A percentile compares a stretch with the other conserved stretches of the same genome.
Evolutionary conservation across 2,113 vertebrate genomes (phyloP).

Genomic region (Trogon surrucura): DNA sequence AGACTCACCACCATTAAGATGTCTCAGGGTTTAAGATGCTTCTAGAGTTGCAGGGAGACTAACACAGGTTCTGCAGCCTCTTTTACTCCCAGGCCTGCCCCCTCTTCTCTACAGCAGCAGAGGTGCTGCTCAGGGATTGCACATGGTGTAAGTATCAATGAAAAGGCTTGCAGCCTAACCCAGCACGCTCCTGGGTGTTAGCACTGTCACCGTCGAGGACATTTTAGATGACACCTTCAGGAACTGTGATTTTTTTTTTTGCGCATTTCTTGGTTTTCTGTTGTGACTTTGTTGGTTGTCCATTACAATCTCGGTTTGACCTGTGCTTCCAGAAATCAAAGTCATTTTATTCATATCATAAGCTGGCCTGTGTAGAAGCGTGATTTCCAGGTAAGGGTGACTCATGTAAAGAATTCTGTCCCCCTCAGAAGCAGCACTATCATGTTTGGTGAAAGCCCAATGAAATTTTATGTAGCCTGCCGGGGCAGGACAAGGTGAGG

Average conservation of each 20-base stretch:
- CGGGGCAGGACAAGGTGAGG: neutral
- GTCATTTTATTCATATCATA: neutral
- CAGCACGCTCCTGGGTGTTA: neutral
- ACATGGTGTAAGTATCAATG: fast-evolving
- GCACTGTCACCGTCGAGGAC: neutral
- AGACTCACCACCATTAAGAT: neutral
- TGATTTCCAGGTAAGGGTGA: neutral
- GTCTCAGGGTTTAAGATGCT: neutral
- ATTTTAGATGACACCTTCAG: neutral
- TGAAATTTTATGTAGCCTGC: neutral
- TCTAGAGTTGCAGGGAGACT: neutral
- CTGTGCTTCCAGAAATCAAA: neutral
- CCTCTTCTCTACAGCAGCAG: neutral
- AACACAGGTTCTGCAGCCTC: neutral
- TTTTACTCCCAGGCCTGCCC: neutral
- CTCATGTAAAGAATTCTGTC: neutral
- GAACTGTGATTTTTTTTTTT: neutral
- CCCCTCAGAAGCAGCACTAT: neutral
- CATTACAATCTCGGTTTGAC: neutral
- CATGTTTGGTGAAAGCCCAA: neutral
- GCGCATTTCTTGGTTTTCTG: neutral
- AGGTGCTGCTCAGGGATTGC: neutral
- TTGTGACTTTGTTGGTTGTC: neutral
- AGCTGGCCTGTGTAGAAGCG: neutral
- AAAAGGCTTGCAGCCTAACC: neutral